phyloP scores from a whole-genome alignment of 2,797 vertebrate species.

The Pelobates cultripes region DNA sequence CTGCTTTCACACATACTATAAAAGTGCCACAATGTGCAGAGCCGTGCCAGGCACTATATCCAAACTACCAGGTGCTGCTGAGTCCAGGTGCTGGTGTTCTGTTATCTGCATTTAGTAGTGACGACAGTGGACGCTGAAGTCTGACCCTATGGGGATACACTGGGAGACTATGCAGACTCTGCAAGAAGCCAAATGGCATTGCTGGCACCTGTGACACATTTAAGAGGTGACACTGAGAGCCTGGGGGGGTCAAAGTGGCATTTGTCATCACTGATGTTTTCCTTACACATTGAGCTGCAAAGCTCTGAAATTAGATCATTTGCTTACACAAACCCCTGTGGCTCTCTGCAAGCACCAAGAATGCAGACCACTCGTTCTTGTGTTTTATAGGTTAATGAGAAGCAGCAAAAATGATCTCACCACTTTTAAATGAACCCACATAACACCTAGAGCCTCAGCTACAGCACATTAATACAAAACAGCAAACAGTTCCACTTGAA shows the following conservation, averaged over 20 bases:
- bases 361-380: slow-evolving; percentile 20
- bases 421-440: slow-evolving; percentile 45
- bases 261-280: slow-evolving; percentile 61
- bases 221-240: slow-evolving; percentile 63
- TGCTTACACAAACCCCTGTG: slow-evolving; percentile 33
- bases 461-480: slow-evolving; percentile 34
- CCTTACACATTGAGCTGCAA: slow-evolving; percentile 25
- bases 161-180: slow-evolving; percentile 72
- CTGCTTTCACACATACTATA: neutral
- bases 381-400: slow-evolving; percentile 40
- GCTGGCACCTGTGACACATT: slow-evolving; percentile 75
- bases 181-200: slow-evolving; percentile 65
- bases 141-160: slow-evolving; percentile 63
- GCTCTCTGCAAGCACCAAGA: neutral
- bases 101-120: slow-evolving; percentile 73
- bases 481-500: slow-evolving; percentile 23
- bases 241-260: slow-evolving; percentile 65
- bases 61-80: slow-evolving; percentile 65
- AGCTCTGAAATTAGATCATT: slow-evolving; percentile 33
- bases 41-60: slow-evolving; percentile 24
- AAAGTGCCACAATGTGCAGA: neutral
- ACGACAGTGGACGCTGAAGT: slow-evolving; percentile 66
- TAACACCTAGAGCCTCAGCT: slow-evolving; percentile 41
- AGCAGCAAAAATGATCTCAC: slow-evolving; percentile 11
- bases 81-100: slow-evolving; percentile 69